Conservation (phyloP, 1,140 invertebrate genomes). For the Octopus bimaculoides region DNA sequence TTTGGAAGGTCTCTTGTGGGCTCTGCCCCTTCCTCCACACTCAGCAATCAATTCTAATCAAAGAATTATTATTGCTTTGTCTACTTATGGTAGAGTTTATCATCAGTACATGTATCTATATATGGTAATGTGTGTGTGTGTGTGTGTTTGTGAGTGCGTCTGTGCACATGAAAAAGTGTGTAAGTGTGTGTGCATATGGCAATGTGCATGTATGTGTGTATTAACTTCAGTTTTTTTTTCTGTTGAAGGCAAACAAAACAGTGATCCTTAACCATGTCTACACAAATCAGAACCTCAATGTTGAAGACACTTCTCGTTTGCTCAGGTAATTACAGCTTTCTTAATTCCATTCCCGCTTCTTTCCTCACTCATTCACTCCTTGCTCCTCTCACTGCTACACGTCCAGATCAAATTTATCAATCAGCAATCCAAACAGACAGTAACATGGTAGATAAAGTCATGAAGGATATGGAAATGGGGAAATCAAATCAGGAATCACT, state of each 20-base stretch:
- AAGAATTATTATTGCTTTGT: neutral
- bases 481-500: too few relatives aligned
- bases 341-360: too few relatives aligned
- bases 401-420: too few relatives aligned
- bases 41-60: neutral
- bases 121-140: neutral
- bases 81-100: too few relatives aligned
- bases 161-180: neutral
- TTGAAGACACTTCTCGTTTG: slow-evolving; percentile 29
- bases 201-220: neutral
- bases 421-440: too few relatives aligned
- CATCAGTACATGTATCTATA: neutral
- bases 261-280: slow-evolving; percentile 44
- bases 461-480: too few relatives aligned
- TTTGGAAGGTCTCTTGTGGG: too few relatives aligned
- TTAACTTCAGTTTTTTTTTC: neutral
- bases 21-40: too few relatives aligned
- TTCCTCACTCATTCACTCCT: too few relatives aligned
- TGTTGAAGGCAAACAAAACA: slow-evolving; percentile 43
- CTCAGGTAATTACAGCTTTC: neutral
- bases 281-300: slow-evolving; percentile 45
- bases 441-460: too few relatives aligned
- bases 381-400: too few relatives aligned
- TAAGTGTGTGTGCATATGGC: neutral
- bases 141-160: neutral